phyloP scores from a whole-genome alignment of 2,113 vertebrate species.

The Oncorhynchus mykiss region DNA sequence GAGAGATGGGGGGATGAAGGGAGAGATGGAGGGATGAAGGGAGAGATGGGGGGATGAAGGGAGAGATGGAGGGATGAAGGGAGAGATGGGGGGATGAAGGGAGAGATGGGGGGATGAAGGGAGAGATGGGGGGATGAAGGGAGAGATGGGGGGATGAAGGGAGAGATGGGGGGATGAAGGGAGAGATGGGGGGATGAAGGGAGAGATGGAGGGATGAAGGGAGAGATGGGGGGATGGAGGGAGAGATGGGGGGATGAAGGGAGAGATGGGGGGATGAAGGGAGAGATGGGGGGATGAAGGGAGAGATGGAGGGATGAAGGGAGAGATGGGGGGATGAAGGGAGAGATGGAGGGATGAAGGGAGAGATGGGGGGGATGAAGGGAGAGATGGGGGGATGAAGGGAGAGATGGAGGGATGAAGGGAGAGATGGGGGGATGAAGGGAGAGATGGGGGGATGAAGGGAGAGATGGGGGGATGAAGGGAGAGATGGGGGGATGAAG shows the following conservation, averaged over 20 bases:
- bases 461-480: conserved; percentile 30
- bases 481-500: not conserved
- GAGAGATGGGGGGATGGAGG: conserved; percentile 13
- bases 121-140: not conserved
- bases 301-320: conserved; percentile 30
- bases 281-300: too few relatives aligned
- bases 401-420: not conserved
- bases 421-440: not conserved
- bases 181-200: not conserved
- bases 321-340: not conserved
- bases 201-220: not conserved
- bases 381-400: conserved; percentile 30
- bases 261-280: not conserved
- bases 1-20: conserved; percentile 33
- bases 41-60: not conserved
- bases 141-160: too few relatives aligned
- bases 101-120: not conserved
- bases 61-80: too few relatives aligned
- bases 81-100: conserved; percentile 33
- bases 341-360: not conserved
- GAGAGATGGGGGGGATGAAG: too few relatives aligned
- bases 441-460: too few relatives aligned
- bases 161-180: conserved; percentile 33
- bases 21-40: not conserved
- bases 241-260: not conserved